Conservation (phyloP, 2,113 vertebrate genomes). For the Aldabrachelys gigantea region DNA sequence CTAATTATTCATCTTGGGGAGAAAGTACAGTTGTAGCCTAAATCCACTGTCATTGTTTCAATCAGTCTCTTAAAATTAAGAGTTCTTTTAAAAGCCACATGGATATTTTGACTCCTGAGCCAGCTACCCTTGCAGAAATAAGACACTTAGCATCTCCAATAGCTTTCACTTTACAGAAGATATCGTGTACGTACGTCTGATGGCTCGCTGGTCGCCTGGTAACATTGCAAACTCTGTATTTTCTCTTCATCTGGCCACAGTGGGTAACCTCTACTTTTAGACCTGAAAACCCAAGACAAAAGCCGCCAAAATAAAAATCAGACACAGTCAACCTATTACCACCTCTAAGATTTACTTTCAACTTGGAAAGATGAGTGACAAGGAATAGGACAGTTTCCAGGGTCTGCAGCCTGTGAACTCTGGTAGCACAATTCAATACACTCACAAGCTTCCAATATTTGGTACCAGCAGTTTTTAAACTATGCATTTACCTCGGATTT, state of each 20-base stretch:
- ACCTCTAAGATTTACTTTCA: neutral
- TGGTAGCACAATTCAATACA: neutral
- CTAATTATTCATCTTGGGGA: neutral
- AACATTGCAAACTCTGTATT: slow-evolving; percentile 98
- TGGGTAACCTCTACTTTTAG: slow-evolving; percentile 99
- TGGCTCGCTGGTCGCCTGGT: slow-evolving; percentile 97
- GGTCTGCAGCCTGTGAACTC: neutral
- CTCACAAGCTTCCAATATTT: neutral
- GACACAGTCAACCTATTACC: neutral
- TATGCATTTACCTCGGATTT: slow-evolving; percentile 91
- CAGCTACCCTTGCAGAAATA: neutral
- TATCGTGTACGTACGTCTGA: slow-evolving; percentile 89
- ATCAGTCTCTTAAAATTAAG: neutral
- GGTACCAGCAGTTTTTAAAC: neutral
- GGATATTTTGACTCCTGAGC: neutral
- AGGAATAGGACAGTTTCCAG: neutral
- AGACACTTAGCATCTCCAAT: fast-evolving
- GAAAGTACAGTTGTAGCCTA: neutral
- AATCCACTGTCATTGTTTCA: neutral
- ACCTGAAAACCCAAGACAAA: slow-evolving; percentile 79
- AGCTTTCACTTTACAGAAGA: neutral
- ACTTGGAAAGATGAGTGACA: neutral
- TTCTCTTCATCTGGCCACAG: slow-evolving; percentile 99
- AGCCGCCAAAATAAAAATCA: slow-evolving; percentile 2
- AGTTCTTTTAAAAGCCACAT: neutral